Evolutionary conservation across 2,888 invertebrate species (phyloP).

Genomic region (Zeuzera pyrina): DNA sequence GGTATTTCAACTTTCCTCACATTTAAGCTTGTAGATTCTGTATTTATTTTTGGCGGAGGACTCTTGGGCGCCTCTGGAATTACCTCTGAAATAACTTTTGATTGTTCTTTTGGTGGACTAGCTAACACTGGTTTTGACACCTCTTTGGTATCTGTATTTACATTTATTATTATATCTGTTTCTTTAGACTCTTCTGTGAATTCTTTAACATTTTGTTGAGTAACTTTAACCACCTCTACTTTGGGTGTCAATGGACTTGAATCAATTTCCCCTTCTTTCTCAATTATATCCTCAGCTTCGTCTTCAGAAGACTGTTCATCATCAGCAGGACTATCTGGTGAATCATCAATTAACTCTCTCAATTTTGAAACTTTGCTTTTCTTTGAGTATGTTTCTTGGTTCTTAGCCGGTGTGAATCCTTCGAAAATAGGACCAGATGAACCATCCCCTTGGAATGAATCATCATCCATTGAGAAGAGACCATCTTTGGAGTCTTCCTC

Average conservation of each 20-base stretch:
- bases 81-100: slow-evolving; percentile 6
- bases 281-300: slow-evolving; percentile 39
- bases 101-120: slow-evolving; percentile 14
- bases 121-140: slow-evolving; percentile 12
- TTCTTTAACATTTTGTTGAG: no score
- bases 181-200: slow-evolving; percentile 32
- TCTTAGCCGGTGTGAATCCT: slow-evolving; percentile 72
- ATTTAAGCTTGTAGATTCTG: no score
- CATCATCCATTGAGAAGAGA: slow-evolving; percentile 73
- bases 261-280: slow-evolving; percentile 34
- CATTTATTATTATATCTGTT: slow-evolving; percentile 22
- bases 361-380: slow-evolving; percentile 63
- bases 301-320: slow-evolving; percentile 70
- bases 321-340: slow-evolving; percentile 63
- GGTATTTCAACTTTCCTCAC: slow-evolving; percentile 21
- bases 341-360: slow-evolving; percentile 60
- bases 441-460: slow-evolving; percentile 73
- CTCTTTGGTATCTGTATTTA: slow-evolving; percentile 25
- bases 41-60: slow-evolving; percentile 36
- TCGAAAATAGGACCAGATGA: slow-evolving; percentile 67
- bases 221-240: neutral
- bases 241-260: slow-evolving; percentile 22
- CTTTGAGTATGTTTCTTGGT: slow-evolving; percentile 69
- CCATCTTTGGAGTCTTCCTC: slow-evolving; percentile 76
- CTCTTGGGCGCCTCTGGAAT: slow-evolving; percentile 42